Conservation (phyloP, 2,888 invertebrate genomes). For the Unio delphinus region DNA sequence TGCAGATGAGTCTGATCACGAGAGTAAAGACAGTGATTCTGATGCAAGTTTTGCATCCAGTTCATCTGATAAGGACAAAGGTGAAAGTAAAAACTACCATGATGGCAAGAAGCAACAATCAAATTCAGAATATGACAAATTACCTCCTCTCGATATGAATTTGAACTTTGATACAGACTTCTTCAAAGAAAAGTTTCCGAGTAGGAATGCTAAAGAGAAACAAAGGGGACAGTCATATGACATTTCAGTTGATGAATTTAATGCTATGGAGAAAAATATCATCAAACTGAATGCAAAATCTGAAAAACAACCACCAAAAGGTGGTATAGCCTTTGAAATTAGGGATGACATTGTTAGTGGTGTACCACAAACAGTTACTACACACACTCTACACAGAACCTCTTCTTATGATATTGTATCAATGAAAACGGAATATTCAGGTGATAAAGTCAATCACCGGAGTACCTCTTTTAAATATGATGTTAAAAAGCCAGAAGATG, state of each 20-base stretch:
- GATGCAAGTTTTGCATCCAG: neutral
- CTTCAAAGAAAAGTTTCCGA: constrained; percentile 40
- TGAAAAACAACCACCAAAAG: constrained; percentile 24
- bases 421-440: constrained; percentile 10
- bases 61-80: constrained; percentile 3
- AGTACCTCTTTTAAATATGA: constrained; percentile 45
- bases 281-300: constrained; percentile 20
- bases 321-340: constrained; percentile 54
- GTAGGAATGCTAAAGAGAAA: constrained; percentile 40
- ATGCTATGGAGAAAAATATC: constrained; percentile 37
- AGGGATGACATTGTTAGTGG: constrained; percentile 52
- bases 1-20: neutral
- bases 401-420: constrained; percentile 26
- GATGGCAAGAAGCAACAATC: too few relatives aligned
- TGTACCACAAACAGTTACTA: constrained; percentile 30
- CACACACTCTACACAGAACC: constrained; percentile 31
- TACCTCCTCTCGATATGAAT: constrained; percentile 34
- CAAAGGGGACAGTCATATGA: constrained; percentile 46
- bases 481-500: constrained; percentile 21
- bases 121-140: too few relatives aligned
- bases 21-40: neutral
- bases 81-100: too few relatives aligned
- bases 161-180: constrained; percentile 37
- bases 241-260: constrained; percentile 46
- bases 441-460: constrained; percentile 23